Percentiles rank a stretch among this genome's conserved stretches.
Conservation (phyloP, 2,888 invertebrate species). For the Tetanocera ferruginea region DNA sequence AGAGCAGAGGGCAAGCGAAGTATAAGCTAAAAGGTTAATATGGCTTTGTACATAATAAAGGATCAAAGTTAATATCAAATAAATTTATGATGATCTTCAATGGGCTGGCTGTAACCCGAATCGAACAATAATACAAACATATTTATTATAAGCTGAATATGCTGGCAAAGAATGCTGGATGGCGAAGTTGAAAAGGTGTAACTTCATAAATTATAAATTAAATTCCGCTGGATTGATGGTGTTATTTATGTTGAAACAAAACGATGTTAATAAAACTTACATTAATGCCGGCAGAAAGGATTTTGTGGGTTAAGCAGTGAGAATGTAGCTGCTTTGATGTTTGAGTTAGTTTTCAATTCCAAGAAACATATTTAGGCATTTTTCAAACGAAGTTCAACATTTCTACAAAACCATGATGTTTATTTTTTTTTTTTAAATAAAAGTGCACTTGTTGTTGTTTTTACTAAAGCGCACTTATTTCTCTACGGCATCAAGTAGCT, state of each 20-base stretch:
- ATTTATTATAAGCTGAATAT: background rate
- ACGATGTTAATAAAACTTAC: background rate
- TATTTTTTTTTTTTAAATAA: too few species aligned
- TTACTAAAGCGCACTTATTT: background rate
- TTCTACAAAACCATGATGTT: too few species aligned
- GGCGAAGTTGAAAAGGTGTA: slow-evolving; percentile 12
- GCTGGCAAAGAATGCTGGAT: background rate
- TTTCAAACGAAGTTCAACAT: too few species aligned
- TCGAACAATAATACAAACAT: background rate
- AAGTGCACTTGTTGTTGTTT: background rate
- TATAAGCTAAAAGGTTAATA: background rate
- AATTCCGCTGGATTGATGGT: slow-evolving; percentile 18
- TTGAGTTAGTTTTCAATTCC: background rate
- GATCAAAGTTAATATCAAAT: slow-evolving; percentile 7
- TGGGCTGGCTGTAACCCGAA: background rate
- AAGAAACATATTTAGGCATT: background rate
- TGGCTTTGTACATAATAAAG: background rate
- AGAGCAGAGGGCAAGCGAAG: background rate
- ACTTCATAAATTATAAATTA: slow-evolving; percentile 27
- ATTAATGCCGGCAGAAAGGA: background rate
- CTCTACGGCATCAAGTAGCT: background rate
- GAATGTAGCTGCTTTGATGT: background rate
- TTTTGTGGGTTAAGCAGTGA: background rate
- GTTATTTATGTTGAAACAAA: slow-evolving; percentile 17
- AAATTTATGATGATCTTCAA: slow-evolving; percentile 11